Conservation (phyloP, 2,113 vertebrate genomes). For the Gasterosteus aculeatus region DNA sequence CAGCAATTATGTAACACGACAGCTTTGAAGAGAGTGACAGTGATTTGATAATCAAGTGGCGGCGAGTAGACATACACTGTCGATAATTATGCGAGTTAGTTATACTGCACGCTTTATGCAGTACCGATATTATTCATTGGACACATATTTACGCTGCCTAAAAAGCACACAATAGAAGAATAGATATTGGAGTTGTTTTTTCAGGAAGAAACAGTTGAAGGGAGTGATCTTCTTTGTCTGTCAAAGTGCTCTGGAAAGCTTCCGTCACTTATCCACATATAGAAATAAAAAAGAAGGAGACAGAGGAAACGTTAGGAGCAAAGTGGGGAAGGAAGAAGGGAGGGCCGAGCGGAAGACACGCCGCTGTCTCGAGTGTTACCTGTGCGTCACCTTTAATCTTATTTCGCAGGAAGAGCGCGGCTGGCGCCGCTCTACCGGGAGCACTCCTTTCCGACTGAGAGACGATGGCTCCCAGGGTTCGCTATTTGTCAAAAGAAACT, state of each 20-base stretch:
- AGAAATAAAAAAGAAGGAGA: slow-evolving; percentile 37
- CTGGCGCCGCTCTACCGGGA: slow-evolving; percentile 31
- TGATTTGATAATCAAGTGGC: slow-evolving; percentile 53
- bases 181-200: not conserved
- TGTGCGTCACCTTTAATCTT: slow-evolving; percentile 56
- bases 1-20: slow-evolving; percentile 61
- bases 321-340: slow-evolving; percentile 23
- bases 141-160: slow-evolving; percentile 1
- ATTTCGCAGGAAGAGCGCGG: slow-evolving; percentile 44
- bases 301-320: slow-evolving; percentile 15
- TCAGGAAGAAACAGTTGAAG: slow-evolving; percentile 26
- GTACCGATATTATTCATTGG: slow-evolving; percentile 17
- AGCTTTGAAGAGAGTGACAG: slow-evolving; percentile 55
- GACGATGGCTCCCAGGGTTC: slow-evolving; percentile 47
- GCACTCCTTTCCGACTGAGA: slow-evolving; percentile 54
- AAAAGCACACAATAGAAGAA: slow-evolving; percentile 13
- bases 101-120: slow-evolving; percentile 4
- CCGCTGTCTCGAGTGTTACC: slow-evolving; percentile 46
- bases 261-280: slow-evolving; percentile 45
- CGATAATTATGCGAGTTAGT: slow-evolving; percentile 41
- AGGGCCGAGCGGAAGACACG: slow-evolving; percentile 28
- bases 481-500: slow-evolving; percentile 66
- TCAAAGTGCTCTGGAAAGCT: slow-evolving; percentile 52
- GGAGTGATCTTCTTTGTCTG: slow-evolving; percentile 38
- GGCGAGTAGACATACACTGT: slow-evolving; percentile 15